A percentile compares a stretch with the other conserved stretches of the same genome.
These are phyloP conservation scores for Geococcyx californianus DNA, from an alignment of 2,113 vertebrate species.

Conservation along the genomic window DNA sequence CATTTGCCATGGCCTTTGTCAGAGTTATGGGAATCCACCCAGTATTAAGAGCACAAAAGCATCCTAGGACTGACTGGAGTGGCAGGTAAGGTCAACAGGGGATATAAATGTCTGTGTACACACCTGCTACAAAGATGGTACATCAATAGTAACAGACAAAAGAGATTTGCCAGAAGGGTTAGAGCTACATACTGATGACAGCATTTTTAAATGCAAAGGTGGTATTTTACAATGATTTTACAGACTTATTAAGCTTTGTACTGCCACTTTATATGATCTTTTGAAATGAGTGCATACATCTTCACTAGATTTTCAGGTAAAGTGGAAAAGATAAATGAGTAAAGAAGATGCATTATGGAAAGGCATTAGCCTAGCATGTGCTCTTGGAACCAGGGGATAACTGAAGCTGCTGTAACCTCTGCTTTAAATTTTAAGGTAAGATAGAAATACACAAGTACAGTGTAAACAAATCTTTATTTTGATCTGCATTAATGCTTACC, in stretches of 20 bases:
- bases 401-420: neutral
- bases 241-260: neutral
- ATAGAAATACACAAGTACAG: neutral
- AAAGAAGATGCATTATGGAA: neutral
- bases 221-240: neutral
- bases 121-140: neutral
- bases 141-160: neutral
- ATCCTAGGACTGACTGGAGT: fast-evolving
- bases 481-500: conserved; percentile 27
- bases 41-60: neutral
- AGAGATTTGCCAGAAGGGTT: neutral
- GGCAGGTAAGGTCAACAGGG: neutral
- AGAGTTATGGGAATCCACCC: neutral
- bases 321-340: neutral
- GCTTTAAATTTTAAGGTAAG: neutral
- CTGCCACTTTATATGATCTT: neutral
- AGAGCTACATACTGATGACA: neutral
- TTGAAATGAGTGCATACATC: neutral
- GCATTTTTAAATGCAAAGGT: neutral
- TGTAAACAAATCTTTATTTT: conserved; percentile 34
- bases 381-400: neutral
- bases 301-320: neutral
- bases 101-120: neutral
- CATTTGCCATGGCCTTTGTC: neutral
- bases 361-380: neutral